Base-by-base conservation (phyloP, 2,888 invertebrate species). In the Strigamia crassipes region DNA sequence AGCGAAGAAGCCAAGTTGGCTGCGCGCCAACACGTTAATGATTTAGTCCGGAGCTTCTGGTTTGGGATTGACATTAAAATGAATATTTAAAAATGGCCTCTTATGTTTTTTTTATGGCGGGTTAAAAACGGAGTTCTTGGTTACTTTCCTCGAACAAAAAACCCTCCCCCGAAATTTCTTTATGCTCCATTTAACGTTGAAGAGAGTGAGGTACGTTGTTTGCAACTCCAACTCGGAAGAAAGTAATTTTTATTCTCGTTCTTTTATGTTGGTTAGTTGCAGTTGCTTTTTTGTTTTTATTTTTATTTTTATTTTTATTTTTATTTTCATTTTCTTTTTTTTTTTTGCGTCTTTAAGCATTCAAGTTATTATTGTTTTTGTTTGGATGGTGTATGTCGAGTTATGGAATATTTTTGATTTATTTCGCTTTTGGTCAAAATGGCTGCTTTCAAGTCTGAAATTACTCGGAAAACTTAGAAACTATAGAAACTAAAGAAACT, bases 71-170 rank as follows among this genome's bases (percentile, higher is more conserved):
- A 73, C 73, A 73, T 73, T 73, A 73, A 73, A 73, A 31, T 73
- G 73, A 73, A 73, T 73, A 73, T 73, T 73, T 73, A 73, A 73
- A 73, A 73, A 73, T 73, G 23, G 73, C 73, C 73, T 73, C 73
- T 73, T 27, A 73, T 73, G 73, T 13, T 73, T 73, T 66, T 38
- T 56, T 56, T 73, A 73, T 73, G 73, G 73, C n/a, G 13, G 27
- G 73, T 73, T 73, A 73, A 73, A 73, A 73, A 73, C 31, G n/a
- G 27, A 27, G 27, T 27, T 27, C 31, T 31, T 23, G 31, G 27
- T 73, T 31, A 73, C 27, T 73, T 73, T 31, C 27, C 31, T 73
- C 73, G 27, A 13, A 73, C 12, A 73, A 23, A 73, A 66, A 73
- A 73, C 18, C 73, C 4, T 31, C 23, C 31, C 15, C 27, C 27